Conservation (phyloP, 2,888 invertebrate species). For the Sinelater perroti region DNA sequence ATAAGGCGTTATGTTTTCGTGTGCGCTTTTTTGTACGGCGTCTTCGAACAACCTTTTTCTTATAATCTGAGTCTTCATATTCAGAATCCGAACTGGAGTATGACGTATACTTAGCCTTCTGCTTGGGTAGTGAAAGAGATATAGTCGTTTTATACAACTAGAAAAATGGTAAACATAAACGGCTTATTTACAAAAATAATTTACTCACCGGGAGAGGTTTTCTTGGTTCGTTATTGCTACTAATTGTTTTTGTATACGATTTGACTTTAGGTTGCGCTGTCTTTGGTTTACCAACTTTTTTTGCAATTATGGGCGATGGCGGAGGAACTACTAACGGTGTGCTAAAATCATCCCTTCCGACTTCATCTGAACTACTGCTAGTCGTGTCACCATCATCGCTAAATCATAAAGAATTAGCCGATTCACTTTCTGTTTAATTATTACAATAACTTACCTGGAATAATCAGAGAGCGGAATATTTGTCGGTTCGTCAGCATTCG, state of each 20-base stretch:
- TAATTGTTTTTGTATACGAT: conserved; percentile 53
- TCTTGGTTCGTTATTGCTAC: conserved; percentile 56
- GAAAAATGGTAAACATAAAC: conserved; percentile 3
- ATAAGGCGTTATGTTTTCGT: conserved; percentile 9
- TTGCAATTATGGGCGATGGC: conserved; percentile 72
- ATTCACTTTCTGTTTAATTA: neutral
- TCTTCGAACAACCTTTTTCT: conserved; percentile 26
- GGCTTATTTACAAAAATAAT: neutral
- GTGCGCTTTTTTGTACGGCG: conserved; percentile 16
- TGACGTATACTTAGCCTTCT: conserved; percentile 45
- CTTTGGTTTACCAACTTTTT: conserved; percentile 55
- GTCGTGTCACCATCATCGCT: conserved; percentile 85
- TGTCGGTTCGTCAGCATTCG: conserved; percentile 87
- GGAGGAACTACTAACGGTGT: conserved; percentile 70
- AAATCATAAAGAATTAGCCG: conserved; percentile 25
- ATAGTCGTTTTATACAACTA: conserved; percentile 69
- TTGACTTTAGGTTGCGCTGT: conserved; percentile 46
- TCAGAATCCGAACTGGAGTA: conserved; percentile 40
- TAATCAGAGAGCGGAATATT: conserved; percentile 88
- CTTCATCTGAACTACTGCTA: conserved; percentile 74
- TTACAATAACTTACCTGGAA: conserved; percentile 71
- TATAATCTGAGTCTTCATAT: conserved; percentile 19
- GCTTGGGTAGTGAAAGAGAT: conserved; percentile 58
- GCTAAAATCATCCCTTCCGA: conserved; percentile 59
- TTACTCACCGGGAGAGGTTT: conserved; percentile 67